These are phyloP conservation scores for Montipora efflorescens DNA, from an alignment of 64 coral and sea anemone species.

Conservation along the genomic window DNA sequence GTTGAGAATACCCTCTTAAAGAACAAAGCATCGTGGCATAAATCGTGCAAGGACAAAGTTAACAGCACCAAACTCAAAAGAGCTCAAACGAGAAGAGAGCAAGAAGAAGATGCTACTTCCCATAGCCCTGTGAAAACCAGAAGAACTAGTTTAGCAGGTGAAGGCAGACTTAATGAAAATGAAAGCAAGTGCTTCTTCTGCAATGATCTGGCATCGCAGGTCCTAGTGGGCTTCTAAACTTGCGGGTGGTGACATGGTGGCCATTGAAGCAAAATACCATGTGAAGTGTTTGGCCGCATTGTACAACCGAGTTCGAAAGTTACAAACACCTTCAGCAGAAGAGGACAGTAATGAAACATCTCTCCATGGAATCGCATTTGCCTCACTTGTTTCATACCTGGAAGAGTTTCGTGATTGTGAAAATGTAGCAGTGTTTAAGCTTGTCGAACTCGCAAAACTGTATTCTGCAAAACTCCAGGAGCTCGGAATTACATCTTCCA, in stretches of 20 bases:
- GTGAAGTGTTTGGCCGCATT: slow-evolving; percentile 45
- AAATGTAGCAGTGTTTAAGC: slow-evolving; percentile 15
- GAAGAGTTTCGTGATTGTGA: slow-evolving; percentile 38
- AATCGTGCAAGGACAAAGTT: slow-evolving; percentile 43
- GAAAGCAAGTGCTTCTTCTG: slow-evolving; percentile 57
- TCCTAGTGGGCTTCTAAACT: slow-evolving; percentile 44
- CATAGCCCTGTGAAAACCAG: too few relatives aligned
- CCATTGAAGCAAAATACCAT: slow-evolving; percentile 58
- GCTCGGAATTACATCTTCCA: too few relatives aligned
- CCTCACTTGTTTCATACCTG: slow-evolving; percentile 28
- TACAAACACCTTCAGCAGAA: slow-evolving; percentile 3
- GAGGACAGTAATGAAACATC: neutral
- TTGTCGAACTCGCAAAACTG: slow-evolving; percentile 23
- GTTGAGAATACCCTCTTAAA: slow-evolving; percentile 54
- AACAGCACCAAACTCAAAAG: too few relatives aligned
- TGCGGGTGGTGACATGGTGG: slow-evolving; percentile 69
- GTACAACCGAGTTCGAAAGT: slow-evolving; percentile 34
- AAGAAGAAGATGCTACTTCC: too few relatives aligned
- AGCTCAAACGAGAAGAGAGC: too few relatives aligned
- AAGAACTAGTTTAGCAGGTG: too few relatives aligned
- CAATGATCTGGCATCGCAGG: slow-evolving; percentile 17
- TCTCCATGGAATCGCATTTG: neutral
- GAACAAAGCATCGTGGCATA: slow-evolving; percentile 63
- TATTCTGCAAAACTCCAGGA: too few relatives aligned
- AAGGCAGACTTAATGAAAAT: neutral